Conservation (phyloP, 35 echinoderm and acorn worm species). For the Anneissia japonica region DNA sequence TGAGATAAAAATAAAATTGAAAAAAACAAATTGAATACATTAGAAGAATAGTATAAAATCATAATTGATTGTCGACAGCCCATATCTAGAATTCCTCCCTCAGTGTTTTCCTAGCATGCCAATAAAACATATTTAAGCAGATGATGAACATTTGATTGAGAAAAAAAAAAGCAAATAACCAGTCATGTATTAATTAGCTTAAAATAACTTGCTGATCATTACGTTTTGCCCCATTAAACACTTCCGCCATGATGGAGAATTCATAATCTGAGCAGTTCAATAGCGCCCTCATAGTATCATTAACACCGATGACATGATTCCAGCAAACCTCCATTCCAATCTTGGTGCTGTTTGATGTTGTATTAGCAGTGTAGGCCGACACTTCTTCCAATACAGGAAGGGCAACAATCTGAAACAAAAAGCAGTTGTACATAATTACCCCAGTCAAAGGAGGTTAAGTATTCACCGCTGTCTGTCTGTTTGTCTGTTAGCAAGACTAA, state of each 20-base stretch:
- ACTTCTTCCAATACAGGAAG: constrained; percentile 54
- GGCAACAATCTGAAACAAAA: constrained; percentile 51
- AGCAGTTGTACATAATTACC: no score
- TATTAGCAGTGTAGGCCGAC: constrained; percentile 23
- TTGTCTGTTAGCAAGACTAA: no score
- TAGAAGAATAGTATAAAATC: no score
- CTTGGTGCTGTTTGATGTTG: constrained; percentile 13
- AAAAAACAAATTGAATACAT: no score
- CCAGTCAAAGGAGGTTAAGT: no score
- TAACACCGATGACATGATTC: constrained; percentile 5
- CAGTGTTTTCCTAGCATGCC: no score
- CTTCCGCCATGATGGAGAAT: constrained; percentile 74
- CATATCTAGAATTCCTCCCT: no score
- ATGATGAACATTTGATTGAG: not conserved
- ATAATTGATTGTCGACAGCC: no score
- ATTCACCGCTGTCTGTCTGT: no score
- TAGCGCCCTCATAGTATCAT: not conserved
- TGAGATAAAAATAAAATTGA: no score
- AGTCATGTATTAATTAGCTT: no score
- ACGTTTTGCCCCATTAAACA: constrained; percentile 81
- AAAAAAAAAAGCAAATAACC: not conserved
- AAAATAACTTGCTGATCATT: not conserved
- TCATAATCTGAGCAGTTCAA: constrained; percentile 49
- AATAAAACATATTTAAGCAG: no score
- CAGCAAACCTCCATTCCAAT: constrained; percentile 36